These are phyloP conservation scores for Malurus cyaneus DNA, from an alignment of 2,113 vertebrate species.

Conservation along the genomic window DNA sequence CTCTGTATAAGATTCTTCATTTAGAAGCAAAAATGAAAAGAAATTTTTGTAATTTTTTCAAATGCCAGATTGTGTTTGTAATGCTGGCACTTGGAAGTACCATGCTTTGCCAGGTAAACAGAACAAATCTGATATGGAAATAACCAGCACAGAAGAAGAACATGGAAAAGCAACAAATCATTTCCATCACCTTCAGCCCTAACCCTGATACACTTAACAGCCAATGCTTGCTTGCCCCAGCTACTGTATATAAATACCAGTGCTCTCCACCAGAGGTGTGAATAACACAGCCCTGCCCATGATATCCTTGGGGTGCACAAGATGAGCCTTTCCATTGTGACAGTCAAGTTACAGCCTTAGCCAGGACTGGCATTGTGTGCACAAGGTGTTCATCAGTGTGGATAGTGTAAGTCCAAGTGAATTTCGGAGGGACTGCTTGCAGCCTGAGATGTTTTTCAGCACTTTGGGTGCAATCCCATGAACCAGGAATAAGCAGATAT, in stretches of 20 bases:
- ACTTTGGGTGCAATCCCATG: neutral
- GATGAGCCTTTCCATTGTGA: neutral
- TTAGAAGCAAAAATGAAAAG: neutral
- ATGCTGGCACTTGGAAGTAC: neutral
- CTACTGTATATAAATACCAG: neutral
- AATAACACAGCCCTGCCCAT: neutral
- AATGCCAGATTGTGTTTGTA: neutral
- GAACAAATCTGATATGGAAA: neutral
- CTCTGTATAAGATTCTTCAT: neutral
- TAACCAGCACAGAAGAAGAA: neutral
- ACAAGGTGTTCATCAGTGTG: neutral
- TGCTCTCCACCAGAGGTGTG: neutral
- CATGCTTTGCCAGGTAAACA: neutral
- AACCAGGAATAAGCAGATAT: neutral
- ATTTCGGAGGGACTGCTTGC: neutral
- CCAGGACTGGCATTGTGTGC: neutral
- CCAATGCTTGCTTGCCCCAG: neutral
- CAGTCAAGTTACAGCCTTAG: neutral
- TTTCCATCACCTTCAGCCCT: neutral
- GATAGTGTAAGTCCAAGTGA: neutral
- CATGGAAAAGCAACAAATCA: neutral
- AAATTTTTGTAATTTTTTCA: neutral
- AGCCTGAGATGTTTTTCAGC: neutral
- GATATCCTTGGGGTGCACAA: neutral
- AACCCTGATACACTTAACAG: neutral